A percentile compares a stretch with the other conserved stretches of the same genome.
Conservation (phyloP, 2,797 vertebrate species). For the Schizopygopsis pylzovi region DNA sequence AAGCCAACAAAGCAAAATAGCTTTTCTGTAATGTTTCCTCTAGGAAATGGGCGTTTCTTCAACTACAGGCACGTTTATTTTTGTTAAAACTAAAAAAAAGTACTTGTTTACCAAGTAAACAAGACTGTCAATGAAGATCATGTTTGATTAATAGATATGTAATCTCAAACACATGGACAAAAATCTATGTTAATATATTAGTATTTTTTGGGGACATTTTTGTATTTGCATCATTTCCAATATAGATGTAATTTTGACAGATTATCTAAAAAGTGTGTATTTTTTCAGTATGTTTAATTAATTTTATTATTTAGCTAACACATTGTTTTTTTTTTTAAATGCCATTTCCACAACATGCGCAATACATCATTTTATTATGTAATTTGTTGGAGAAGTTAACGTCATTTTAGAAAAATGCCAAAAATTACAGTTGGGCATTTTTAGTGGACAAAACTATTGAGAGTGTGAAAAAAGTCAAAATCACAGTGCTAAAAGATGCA, state of each 20-base stretch:
- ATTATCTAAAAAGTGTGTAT: neutral
- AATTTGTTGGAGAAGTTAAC: neutral
- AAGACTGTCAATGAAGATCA: neutral
- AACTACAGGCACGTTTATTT: neutral
- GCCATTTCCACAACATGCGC: neutral
- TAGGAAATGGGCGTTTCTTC: neutral
- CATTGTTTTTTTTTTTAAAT: neutral
- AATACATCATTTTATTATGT: neutral
- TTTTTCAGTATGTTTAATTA: neutral
- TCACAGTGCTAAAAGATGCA: neutral
- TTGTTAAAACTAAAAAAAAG: neutral
- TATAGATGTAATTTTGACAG: neutral
- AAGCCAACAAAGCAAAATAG: conserved; percentile 27
- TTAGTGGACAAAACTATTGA: neutral
- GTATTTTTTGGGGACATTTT: neutral
- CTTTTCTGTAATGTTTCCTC: conserved; percentile 1
- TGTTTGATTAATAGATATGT: neutral
- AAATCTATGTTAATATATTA: neutral
- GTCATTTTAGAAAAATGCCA: neutral
- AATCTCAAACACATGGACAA: neutral
- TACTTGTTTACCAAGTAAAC: neutral
- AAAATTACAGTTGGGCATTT: too few species aligned
- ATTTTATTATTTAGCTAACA: neutral
- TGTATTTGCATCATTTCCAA: neutral
- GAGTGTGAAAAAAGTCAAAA: neutral